Evolutionary conservation across 1,140 invertebrate species (phyloP).

Genomic region (Ridgeia piscesae): DNA sequence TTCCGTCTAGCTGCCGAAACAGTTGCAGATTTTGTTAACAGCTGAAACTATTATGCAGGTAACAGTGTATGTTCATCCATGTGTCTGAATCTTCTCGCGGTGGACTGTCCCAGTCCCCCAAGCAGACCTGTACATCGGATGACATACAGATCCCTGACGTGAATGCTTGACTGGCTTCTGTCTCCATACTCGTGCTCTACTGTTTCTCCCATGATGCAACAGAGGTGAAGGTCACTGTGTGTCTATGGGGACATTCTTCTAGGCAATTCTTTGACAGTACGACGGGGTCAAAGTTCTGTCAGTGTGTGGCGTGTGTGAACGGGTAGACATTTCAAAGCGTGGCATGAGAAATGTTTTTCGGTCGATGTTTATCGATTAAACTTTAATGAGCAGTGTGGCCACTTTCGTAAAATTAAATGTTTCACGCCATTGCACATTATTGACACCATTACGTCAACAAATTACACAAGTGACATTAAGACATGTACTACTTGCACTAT

Average conservation of each 20-base stretch:
- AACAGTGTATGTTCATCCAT: background rate
- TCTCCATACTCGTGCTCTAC: background rate
- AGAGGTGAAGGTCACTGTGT: background rate
- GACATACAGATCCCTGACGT: background rate
- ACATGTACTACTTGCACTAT: no score
- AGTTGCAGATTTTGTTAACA: slow-evolving; percentile 1
- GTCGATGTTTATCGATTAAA: background rate
- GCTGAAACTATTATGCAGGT: background rate
- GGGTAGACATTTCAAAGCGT: background rate
- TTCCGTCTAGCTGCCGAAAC: background rate
- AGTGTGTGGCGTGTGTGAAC: background rate
- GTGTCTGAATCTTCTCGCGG: background rate
- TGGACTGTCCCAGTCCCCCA: background rate
- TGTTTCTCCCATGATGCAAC: background rate
- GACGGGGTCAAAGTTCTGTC: background rate
- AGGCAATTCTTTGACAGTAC: background rate
- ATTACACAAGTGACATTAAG: no score
- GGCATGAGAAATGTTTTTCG: background rate
- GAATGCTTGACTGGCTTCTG: background rate
- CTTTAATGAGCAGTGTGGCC: background rate
- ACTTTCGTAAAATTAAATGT: background rate
- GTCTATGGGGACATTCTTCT: background rate
- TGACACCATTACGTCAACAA: no score
- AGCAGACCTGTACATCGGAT: background rate
- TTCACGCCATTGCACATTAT: no score